Conservation (phyloP, 2,888 invertebrate genomes). For the Zelleria hepariella region DNA sequence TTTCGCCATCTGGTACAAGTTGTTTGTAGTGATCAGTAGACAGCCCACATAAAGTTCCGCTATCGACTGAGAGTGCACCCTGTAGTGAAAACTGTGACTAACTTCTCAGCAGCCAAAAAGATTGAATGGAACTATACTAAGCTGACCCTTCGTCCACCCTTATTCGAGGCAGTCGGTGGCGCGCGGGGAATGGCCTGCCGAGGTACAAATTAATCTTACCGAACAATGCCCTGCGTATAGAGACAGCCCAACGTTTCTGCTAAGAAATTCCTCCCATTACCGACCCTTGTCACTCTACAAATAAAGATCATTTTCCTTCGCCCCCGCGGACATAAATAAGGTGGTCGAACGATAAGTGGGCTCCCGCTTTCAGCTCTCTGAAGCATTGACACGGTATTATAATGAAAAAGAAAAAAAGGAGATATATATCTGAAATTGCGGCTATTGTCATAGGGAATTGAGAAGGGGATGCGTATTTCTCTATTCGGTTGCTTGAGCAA, state of each 20-base stretch:
- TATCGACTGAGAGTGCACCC: no score
- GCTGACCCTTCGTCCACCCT: neutral
- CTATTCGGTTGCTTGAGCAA: neutral
- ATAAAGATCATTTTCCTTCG: neutral
- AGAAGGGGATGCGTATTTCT: neutral
- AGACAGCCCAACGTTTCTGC: neutral
- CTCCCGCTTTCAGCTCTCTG: slow-evolving; percentile 8
- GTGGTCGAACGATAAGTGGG: slow-evolving; percentile 13
- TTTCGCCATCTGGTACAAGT: no score
- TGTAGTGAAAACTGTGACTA: no score
- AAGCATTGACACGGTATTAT: slow-evolving; percentile 6
- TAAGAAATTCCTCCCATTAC: neutral
- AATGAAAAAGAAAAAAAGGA: slow-evolving; percentile 3
- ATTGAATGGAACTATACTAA: no score
- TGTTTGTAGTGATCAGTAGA: no score
- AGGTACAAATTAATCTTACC: slow-evolving; percentile 52
- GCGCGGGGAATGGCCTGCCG: slow-evolving; percentile 10
- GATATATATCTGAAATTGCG: slow-evolving; percentile 5
- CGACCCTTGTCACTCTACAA: neutral
- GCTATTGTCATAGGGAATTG: neutral
- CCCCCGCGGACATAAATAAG: neutral
- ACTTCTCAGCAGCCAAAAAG: no score
- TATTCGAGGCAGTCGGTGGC: neutral
- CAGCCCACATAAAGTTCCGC: no score
- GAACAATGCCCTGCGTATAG: slow-evolving; percentile 28